Base-by-base conservation (phyloP, 2,113 vertebrate species). In the Cavia porcellus region DNA sequence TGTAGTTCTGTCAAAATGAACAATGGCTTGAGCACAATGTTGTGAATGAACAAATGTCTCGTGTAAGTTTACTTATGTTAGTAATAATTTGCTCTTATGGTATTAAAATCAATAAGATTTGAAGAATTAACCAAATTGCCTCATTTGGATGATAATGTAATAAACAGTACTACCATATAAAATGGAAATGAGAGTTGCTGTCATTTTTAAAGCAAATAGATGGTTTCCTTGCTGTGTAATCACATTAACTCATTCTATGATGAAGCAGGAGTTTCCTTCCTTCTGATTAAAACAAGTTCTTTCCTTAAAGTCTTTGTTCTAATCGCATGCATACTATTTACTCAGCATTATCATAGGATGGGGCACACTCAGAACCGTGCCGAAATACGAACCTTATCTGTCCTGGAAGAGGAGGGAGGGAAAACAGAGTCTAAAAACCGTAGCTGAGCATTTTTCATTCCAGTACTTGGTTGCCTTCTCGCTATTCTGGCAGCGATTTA, bases 261-360 rank as follows among this genome's bases (percentile, higher is more conserved):
- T 86, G 12, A 3, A 1, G 20, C 85, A 12, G 3, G 79, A 12
- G 87, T 75, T 95, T 98, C 93, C 57, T 98, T 7, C 4, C 83
- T 96, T 96, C 82, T 66, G 85, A 81, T 97, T 90, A 96, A 97
- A 97, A 52, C 20, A 93, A 94, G 89, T 72, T 92, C 81, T 97
- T 90, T 9, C 81, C 19, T 47, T 96, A 93, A 93, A 61, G 57
- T 94, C 90, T 87, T 96, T 84, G 38, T 75, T 20, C 30, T 97
- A 83, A 97, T 75, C 88, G 91, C 32, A 50, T 57, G 35, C 55
- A 38, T 55, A 66, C 20, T 52, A 15, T 90, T 89, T 92, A 84
- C 57, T 97, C 82, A 95, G 94, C 79, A 92, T 64, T 92, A 70
- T 61, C 47, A 68, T 7, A 74, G 55, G 25, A 14, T 92, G 47